These are phyloP conservation scores for Sitodiplosis mosellana DNA, from an alignment of 1,140 invertebrate genomes.

Conservation along the genomic window DNA sequence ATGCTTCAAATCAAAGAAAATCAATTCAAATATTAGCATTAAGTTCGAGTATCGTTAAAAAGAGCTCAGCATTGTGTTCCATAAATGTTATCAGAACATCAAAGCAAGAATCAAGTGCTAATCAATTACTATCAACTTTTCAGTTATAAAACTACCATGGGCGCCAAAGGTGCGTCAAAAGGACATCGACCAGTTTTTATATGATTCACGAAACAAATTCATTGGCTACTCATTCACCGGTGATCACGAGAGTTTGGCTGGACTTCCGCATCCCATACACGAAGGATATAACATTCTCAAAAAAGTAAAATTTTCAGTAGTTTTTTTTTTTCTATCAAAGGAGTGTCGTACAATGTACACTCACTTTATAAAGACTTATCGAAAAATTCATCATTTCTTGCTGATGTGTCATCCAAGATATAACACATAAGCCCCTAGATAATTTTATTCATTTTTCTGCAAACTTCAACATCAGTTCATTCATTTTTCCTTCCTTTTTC, in stretches of 20 bases:
- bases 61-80: too few relatives aligned
- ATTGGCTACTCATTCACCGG: conserved; percentile 78
- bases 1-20: too few relatives aligned
- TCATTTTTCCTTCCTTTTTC: conserved; percentile 12
- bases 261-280: conserved; percentile 85
- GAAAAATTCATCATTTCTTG: too few relatives aligned
- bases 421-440: too few relatives aligned
- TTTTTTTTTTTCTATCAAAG: too few relatives aligned
- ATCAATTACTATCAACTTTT: neutral
- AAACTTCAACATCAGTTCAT: too few relatives aligned
- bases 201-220: conserved; percentile 84
- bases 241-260: conserved; percentile 72
- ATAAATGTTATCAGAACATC: conserved; percentile 20
- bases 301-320: conserved; percentile 28
- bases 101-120: conserved; percentile 11
- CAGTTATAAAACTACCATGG: conserved; percentile 69
- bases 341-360: too few relatives aligned
- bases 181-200: conserved; percentile 81
- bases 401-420: too few relatives aligned
- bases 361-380: too few relatives aligned
- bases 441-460: too few relatives aligned
- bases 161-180: conserved; percentile 88
- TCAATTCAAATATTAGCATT: too few relatives aligned
- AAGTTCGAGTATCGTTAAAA: too few relatives aligned
- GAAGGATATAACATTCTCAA: conserved; percentile 84